Evolutionary conservation across 2,888 invertebrate species (phyloP).

Genomic region (Eristalis pertinax): DNA sequence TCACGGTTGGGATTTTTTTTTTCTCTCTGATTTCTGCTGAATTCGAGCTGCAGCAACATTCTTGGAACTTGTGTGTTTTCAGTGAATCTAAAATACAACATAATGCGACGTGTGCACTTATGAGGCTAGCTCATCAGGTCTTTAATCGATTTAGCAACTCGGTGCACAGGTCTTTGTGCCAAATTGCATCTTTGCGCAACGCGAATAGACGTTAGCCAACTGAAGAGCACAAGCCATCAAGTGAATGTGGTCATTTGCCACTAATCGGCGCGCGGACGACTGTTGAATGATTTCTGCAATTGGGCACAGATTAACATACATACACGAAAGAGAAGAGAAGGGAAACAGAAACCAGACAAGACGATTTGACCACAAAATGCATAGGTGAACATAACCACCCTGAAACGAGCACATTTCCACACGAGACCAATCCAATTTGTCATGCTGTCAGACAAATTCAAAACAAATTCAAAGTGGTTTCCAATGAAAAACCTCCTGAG

Average conservation of each 20-base stretch:
- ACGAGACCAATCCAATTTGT: background rate
- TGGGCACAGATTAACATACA: background rate
- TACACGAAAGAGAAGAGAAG: background rate
- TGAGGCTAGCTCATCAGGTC: conserved; percentile 31
- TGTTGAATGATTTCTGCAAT: background rate
- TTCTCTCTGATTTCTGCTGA: background rate
- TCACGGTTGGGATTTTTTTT: conserved; percentile 5
- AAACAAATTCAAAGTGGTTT: background rate
- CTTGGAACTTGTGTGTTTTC: background rate
- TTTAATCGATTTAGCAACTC: conserved; percentile 33
- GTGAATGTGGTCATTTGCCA: background rate
- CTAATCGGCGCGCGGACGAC: background rate
- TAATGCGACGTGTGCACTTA: background rate
- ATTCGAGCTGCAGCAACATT: background rate
- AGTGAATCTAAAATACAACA: background rate
- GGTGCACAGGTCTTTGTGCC: conserved; percentile 53
- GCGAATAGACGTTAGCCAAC: background rate
- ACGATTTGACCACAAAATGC: background rate
- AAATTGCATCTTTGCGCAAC: conserved; percentile 66
- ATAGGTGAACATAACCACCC: background rate
- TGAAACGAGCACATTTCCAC: background rate
- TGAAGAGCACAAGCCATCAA: background rate
- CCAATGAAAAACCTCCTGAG: background rate
- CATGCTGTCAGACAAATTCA: background rate
- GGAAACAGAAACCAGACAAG: too few species aligned